Evolutionary conservation across 2,113 vertebrate genomes (phyloP).

Genomic region (Tychaedon coryphoeus): DNA sequence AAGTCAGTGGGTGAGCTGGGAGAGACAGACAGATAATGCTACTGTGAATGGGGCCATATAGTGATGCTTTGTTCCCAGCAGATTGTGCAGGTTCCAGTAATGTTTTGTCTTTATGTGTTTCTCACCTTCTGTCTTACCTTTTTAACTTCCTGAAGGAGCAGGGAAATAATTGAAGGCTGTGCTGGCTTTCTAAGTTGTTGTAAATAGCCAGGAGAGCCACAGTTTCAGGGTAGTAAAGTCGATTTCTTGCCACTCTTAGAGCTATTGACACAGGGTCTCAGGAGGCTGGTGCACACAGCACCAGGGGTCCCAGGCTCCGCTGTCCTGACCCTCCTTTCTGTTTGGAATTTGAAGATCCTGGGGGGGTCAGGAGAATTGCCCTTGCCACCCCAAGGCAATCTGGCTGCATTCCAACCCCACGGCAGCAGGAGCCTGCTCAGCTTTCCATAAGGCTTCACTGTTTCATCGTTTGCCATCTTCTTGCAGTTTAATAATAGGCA

Average conservation of each 20-base stretch:
- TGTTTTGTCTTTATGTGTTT: conserved; percentile 51
- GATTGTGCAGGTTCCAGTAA: conserved; percentile 18
- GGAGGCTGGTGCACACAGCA: background rate
- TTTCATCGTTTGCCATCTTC: background rate
- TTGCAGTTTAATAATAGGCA: background rate
- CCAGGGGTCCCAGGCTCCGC: fast-evolving
- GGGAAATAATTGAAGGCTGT: background rate
- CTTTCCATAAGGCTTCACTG: background rate
- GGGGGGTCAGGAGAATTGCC: background rate
- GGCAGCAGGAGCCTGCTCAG: background rate
- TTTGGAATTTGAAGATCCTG: background rate
- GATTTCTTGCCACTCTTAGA: background rate
- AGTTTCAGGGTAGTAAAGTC: background rate
- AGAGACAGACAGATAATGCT: conserved; percentile 42
- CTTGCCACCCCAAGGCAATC: background rate
- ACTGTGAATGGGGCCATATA: conserved; percentile 31
- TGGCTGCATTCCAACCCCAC: background rate
- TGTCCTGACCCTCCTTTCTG: background rate
- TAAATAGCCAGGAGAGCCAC: background rate
- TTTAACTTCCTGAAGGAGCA: conserved; percentile 47
- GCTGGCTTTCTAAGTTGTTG: background rate
- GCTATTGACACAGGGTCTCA: background rate
- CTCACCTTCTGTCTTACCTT: conserved; percentile 60
- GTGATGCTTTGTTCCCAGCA: conserved; percentile 25
- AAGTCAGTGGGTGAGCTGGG: conserved; percentile 37